phyloP scores from a whole-genome alignment of 1,140 invertebrate species.

The Capitella teleta region DNA sequence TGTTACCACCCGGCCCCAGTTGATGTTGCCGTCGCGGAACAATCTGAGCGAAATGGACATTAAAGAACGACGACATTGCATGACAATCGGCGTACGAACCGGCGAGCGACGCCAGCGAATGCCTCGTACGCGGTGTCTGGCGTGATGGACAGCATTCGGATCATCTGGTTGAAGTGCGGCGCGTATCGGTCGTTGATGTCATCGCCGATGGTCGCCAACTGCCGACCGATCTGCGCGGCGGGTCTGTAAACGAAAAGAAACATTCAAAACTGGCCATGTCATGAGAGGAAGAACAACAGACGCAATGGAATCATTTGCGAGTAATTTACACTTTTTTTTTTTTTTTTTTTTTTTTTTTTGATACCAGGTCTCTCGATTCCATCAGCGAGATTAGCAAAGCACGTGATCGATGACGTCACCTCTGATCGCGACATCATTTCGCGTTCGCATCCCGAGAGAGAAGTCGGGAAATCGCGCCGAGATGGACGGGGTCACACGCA shows the following conservation, averaged over 20 bases:
- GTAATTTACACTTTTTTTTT: too few relatives aligned
- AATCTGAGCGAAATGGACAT: constrained; percentile 15
- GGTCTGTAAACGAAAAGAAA: constrained; percentile 1
- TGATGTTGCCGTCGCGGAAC: constrained; percentile 23
- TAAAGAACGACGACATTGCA: too few relatives aligned
- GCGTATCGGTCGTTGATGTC: constrained; percentile 28
- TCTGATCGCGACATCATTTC: too few relatives aligned
- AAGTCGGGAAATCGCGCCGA: too few relatives aligned
- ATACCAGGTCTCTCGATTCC: too few relatives aligned
- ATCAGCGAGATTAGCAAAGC: too few relatives aligned
- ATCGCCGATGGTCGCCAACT: constrained; percentile 31
- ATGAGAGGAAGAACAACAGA: background rate
- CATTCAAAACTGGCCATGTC: background rate
- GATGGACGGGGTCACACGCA: too few relatives aligned
- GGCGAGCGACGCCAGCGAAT: constrained; percentile 27
- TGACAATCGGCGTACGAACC: constrained; percentile 15
- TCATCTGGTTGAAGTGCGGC: constrained; percentile 25
- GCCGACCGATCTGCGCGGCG: constrained; percentile 26
- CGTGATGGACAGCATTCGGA: constrained; percentile 19
- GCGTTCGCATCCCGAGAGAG: too few relatives aligned
- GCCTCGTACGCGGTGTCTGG: constrained; percentile 27
- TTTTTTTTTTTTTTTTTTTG: too few relatives aligned
- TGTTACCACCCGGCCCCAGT: constrained; percentile 30
- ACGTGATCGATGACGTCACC: too few relatives aligned
- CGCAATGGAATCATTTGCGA: constrained; percentile 1